Conservation (phyloP, 64 coral and sea anemone genomes). For the Pocillopora damicornis region DNA sequence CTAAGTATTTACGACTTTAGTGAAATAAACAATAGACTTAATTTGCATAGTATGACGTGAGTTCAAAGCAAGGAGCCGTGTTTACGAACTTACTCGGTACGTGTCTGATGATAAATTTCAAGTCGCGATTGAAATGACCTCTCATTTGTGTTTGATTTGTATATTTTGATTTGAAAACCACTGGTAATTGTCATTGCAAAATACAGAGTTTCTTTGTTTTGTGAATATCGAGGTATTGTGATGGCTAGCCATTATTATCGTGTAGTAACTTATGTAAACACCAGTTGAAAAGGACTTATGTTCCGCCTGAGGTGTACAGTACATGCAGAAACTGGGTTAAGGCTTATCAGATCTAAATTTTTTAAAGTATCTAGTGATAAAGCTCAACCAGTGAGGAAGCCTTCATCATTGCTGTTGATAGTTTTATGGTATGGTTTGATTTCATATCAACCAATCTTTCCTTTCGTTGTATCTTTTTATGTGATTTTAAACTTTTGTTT, state of each 20-base stretch:
- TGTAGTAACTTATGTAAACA: background rate
- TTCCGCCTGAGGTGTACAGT: background rate
- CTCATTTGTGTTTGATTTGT: background rate
- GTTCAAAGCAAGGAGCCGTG: background rate
- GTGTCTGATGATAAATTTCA: background rate
- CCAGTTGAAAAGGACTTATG: background rate
- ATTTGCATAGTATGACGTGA: background rate
- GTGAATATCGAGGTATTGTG: background rate
- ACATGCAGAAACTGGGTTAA: too few relatives aligned
- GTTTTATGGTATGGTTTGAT: too few relatives aligned
- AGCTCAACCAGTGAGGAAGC: background rate
- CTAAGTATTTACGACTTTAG: background rate
- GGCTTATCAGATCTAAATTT: too few relatives aligned
- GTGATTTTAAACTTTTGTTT: background rate
- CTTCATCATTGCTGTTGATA: background rate
- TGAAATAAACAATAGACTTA: background rate
- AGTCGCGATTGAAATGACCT: background rate
- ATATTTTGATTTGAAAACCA: background rate
- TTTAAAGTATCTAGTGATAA: background rate
- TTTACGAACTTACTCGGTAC: background rate
- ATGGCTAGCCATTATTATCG: background rate
- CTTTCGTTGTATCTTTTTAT: background rate
- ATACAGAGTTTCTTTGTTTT: background rate
- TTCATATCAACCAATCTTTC: background rate
- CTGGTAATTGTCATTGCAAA: background rate